These are phyloP conservation scores for Harpegnathos saltator DNA, from an alignment of 1,140 invertebrate species.

Conservation along the genomic window DNA sequence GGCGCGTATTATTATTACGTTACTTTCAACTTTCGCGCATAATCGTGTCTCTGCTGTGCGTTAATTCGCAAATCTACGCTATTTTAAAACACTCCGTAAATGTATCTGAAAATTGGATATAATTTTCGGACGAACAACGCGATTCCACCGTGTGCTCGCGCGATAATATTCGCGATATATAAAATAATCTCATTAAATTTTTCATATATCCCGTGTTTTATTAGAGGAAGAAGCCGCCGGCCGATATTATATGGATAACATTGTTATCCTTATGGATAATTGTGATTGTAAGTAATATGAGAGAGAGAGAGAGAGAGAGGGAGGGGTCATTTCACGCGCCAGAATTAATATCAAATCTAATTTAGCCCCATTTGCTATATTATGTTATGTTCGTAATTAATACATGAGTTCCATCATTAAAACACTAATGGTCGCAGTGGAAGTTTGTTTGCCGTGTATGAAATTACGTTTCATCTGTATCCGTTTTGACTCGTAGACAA, in stretches of 20 bases:
- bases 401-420: neutral
- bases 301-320: too few species aligned
- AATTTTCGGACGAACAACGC: neutral
- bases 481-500: slow-evolving; percentile 7
- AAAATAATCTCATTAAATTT: slow-evolving; percentile 14
- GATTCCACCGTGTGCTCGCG: neutral
- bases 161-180: neutral
- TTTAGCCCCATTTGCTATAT: slow-evolving; percentile 11
- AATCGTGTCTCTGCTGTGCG: neutral
- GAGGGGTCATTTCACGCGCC: neutral
- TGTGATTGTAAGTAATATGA: slow-evolving; percentile 6
- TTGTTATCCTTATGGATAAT: slow-evolving; percentile 19
- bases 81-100: neutral
- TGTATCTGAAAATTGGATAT: neutral
- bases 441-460: neutral
- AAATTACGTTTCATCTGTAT: slow-evolving; percentile 11
- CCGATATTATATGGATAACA: neutral
- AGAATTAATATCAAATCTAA: slow-evolving; percentile 36
- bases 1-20: too few species aligned
- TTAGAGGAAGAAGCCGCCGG: neutral
- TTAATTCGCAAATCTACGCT: neutral
- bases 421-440: neutral
- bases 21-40: neutral
- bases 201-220: neutral
- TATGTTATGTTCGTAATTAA: slow-evolving; percentile 26